Base-by-base conservation (phyloP, 1,140 invertebrate genomes). In the Zeugodacus cucurbitae region DNA sequence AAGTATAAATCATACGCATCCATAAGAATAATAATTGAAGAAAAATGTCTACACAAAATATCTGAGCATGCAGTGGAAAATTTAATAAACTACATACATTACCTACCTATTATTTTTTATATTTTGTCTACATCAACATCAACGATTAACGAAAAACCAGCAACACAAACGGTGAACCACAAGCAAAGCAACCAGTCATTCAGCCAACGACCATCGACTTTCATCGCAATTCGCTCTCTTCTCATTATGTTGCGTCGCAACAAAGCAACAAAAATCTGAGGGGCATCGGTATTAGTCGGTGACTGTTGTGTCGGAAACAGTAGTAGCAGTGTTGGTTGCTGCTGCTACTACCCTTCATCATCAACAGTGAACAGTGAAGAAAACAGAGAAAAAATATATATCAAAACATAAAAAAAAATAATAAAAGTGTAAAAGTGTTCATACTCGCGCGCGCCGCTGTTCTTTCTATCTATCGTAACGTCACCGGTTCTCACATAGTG, bases 61-160 rank as follows among this genome's bases (percentile, higher is more conserved):
- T 74, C 20, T 74, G 34, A 74, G 34, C 34, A 67, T 32, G 34
- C 67, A 37, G 67, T 74, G 67, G 67, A 74, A 74, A 74, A 74
- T 74, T 74, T 74, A 74, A 37, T 74, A 74, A 74, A 74, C 67
- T 37, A 74, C 67, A 37, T 67, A 67, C 62, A 67, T 54, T 54
- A 82, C 26, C 74, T 82, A 48, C 34, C 41, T 82, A 82, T 48
- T 82, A 48, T 82, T 82, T 70, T 70, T 89, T 88, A 89, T 91
- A 62, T 90, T 92, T 92, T 92, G 90, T 92, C 91, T 92, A 92
- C 90, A 92, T 92, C 74, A 82, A 82, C 41, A 82, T 26, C 91
- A 92, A 92, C 91, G 91, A 92, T 92, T 92, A 91, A 88, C 91
- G 90, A 92, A 92, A 90, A 92, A 88, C 41, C 74, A 82, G 74